Evolutionary conservation across 2,888 invertebrate genomes (phyloP), one percentile per base, ranked within the genome.

Genomic region (Calephelis perditalis): DNA sequence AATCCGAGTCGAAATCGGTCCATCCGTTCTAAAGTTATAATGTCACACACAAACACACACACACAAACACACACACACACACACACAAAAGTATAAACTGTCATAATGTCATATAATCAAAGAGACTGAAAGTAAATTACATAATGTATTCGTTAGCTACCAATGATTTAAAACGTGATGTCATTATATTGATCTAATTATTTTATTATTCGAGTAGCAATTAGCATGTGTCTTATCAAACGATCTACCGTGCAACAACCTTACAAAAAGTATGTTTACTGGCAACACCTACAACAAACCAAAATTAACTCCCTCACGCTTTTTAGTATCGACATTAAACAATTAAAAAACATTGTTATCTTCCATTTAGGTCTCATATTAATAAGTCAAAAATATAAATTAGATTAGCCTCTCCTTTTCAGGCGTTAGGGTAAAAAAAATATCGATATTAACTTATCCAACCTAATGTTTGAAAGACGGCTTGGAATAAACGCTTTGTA

Each of bases 261-360:
- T 40, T 15, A 7, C 5, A 52, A 52, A 52, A 15, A 15, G 15
- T 49, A 26, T 40, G 26, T 26, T 49, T 49, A 49, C 35, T 49
- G 49, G 10, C 35, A 49, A 49, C 49, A 49, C 49, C 49, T 49
- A 49, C 49, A 15, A 5, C 35, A 6, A 49, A 49, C 49, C 49
- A 49, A 49, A 49, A 26, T 26, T 35, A 15, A 26, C 49, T 49
- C 49, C 49, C 26, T 7, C 49, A 49, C 1, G 10, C 26, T 49
- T 49, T 49, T 49, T 49, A 26, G 26, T 35, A 26, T 49, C 26
- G 49, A 49, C 15, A 49, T 10, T 9, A 49, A 49, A 49, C 49
- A 35, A 49, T 49, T 49, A 49, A 10, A 49, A 49, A 49, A 49
- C 49, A 26, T 15, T 47, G 12, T 15, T 7, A 47, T 49, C 10